phyloP scores from a whole-genome alignment of 2,113 vertebrate genomes.

The Sebastes fasciatus region DNA sequence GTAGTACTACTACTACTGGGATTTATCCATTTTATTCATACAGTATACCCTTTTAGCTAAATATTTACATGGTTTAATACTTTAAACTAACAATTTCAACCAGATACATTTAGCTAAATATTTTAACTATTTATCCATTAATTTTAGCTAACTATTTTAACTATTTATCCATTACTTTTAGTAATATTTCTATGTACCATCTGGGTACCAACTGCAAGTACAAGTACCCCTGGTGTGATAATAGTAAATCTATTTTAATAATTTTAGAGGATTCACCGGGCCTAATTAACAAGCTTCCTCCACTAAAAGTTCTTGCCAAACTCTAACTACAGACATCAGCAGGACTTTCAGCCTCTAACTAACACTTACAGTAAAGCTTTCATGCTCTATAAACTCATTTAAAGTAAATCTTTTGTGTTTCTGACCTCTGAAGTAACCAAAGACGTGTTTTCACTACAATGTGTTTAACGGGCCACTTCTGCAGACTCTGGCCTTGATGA shows the following conservation, averaged over 20 bases:
- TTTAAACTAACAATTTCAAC: not conserved
- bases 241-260: no score
- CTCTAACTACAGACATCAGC: not conserved
- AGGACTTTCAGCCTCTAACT: not conserved
- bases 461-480: not conserved
- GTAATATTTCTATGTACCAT: no score
- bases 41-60: not conserved
- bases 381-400: not conserved
- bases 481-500: constrained; percentile 33
- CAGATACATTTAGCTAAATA: not conserved
- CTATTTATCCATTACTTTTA: not conserved
- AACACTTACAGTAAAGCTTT: not conserved
- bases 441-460: not conserved
- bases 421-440: not conserved
- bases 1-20: not conserved
- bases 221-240: no score
- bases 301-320: not conserved
- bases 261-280: not conserved
- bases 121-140: not conserved
- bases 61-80: not conserved
- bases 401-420: not conserved
- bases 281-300: not conserved
- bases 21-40: not conserved
- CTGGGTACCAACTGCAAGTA: no score
- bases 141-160: not conserved